Evolutionary conservation across 2,888 invertebrate species (phyloP).

Genomic region (Disparrhopalites patrizii): DNA sequence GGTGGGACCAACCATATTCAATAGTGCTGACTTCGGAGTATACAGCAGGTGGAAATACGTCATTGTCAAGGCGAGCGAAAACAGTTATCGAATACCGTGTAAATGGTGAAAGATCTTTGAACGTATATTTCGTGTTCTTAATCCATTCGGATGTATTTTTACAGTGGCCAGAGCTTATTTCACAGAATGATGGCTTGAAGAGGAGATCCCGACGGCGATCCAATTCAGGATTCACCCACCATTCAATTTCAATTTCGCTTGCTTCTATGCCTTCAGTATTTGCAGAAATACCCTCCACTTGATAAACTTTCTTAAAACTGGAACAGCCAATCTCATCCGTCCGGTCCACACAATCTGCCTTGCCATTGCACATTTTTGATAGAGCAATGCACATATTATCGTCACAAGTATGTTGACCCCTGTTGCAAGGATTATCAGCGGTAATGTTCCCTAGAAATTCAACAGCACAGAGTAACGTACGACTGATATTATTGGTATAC

Average conservation of each 20-base stretch:
- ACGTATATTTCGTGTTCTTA: conserved; percentile 63
- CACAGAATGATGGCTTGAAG: conserved; percentile 58
- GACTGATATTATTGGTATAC: not conserved
- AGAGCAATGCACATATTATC: conserved; percentile 61
- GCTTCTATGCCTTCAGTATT: conserved; percentile 13
- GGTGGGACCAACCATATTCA: conserved; percentile 59
- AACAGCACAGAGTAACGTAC: conserved; percentile 30
- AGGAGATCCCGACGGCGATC: not conserved
- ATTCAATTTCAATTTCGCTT: conserved; percentile 32
- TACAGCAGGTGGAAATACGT: conserved; percentile 62
- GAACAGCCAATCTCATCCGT: conserved; percentile 64
- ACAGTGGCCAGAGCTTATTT: conserved; percentile 51
- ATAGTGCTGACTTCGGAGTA: conserved; percentile 63
- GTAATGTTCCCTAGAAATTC: conserved; percentile 49
- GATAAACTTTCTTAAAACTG: conserved; percentile 54
- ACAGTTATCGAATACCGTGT: conserved; percentile 77
- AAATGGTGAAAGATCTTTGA: conserved; percentile 63
- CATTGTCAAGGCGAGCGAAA: conserved; percentile 60
- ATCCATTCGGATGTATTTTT: conserved; percentile 59
- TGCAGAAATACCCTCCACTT: conserved; percentile 34
- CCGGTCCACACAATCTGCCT: conserved; percentile 67
- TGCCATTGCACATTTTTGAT: conserved; percentile 58
- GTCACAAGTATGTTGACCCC: conserved; percentile 61
- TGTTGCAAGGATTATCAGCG: conserved; percentile 55
- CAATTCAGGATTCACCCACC: conserved; percentile 40